Evolutionary conservation across 2,113 vertebrate genomes (phyloP), one percentile per base, ranked within the genome.

Genomic region (Marmota flaviventris): DNA sequence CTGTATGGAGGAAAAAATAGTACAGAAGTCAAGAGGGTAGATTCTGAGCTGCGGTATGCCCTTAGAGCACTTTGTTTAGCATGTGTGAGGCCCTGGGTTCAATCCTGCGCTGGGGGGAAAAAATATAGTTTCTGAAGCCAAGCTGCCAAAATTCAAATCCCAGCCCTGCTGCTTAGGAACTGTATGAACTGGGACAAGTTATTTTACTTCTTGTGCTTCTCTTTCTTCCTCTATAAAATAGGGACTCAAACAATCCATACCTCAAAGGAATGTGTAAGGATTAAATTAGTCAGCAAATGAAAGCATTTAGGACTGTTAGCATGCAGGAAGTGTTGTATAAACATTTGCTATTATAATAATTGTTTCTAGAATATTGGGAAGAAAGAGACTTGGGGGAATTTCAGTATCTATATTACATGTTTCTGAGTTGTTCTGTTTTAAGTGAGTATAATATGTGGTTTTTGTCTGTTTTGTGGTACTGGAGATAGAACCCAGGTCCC

Each of bases 171-270:
- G 42, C 25, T 58, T 42, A 58, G n/a, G 56, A n/a, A 37, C 70
- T 78, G 0, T 89, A 39, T 82, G 67, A 67, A 56, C 2, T 13
- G 18, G 39, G n/a, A 4, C 37, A 91, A 3, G 9, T 70, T 58
- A 25, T 7, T 61, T 81, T 65, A 72, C 25, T 18, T 97, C 20
- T 37, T 37, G 5, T 65, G 37, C 65, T 37, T 88, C n/a, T 0
- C 37, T 86, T 69, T 97, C 69, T 34, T 78, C 17, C 0, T 81
- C 65, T 95, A 24, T 51, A 53, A 93, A 93, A 83, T 85, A 51
- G 6, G n/a, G 1, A 29, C 18, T 42, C 3, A 61, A 42, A 42
- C 14, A 10, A 4, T 32, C 18, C 5, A 1, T 39, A 58, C 16
- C 37, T 65, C 13, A 61, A 42, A 79, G n/a, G 39, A 85, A 56